Conservation (phyloP, 2,797 vertebrate species). For the Meriones psammophilus region DNA sequence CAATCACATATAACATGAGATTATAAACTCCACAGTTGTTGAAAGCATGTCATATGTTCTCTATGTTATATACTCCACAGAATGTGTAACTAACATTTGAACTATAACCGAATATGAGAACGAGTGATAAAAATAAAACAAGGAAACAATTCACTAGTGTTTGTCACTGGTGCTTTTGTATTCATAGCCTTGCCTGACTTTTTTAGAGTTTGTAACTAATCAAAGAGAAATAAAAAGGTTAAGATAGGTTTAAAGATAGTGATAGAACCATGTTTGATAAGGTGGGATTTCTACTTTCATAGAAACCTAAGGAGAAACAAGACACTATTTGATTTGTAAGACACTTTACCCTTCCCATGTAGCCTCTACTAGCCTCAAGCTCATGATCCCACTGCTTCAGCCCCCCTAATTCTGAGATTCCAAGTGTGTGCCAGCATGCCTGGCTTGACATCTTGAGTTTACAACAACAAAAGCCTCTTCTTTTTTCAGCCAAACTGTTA, state of each 20-base stretch:
- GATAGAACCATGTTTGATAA: background rate
- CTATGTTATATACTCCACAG: background rate
- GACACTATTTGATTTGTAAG: constrained; percentile 46
- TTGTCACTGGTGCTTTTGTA: constrained; percentile 10
- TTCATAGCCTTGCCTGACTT: background rate
- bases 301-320: constrained; percentile 50
- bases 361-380: background rate
- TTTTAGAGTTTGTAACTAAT: constrained; percentile 38
- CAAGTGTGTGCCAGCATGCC: background rate
- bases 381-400: background rate
- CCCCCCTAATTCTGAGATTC: too few relatives aligned
- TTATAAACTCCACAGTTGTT: background rate
- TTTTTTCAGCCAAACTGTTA: constrained; percentile 42
- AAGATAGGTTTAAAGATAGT: background rate
- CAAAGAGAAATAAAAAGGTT: background rate
- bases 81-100: constrained; percentile 35
- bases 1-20: background rate
- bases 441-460: background rate
- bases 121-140: background rate
- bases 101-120: constrained; percentile 9
- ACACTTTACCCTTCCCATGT: background rate
- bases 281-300: background rate
- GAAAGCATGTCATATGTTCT: background rate
- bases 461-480: background rate
- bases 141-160: background rate